Evolutionary conservation across 2,113 vertebrate genomes (phyloP), one percentile per base, ranked within the genome.

Genomic region (Kobus ellipsiprymnus): DNA sequence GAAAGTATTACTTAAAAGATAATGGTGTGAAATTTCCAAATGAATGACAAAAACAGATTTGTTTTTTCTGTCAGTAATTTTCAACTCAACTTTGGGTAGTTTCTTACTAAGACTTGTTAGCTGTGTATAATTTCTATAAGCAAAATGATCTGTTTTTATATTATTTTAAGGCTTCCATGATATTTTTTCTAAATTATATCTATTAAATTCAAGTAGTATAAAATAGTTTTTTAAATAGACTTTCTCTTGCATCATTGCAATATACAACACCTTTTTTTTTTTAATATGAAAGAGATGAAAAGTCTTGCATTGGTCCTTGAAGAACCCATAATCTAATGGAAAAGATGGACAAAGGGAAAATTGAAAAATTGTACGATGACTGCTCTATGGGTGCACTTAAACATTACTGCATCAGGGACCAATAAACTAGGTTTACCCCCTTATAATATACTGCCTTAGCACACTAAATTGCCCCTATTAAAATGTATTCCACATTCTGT

Each of bases 1-100:
- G 55, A 17, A 96, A 91, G 64, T 92, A 85, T 86, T 93, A 54
- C 87, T 97, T 95, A 91, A 89, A 98, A 94, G 91, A 95, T 91
- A 55, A 27, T 81, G 59, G n/a, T 44, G 59, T 30, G 83, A 97
- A 80, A 94, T 92, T 91, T 94, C 15, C 12, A 93, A 95, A 13
- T 87, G 21, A 95, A 93, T 95, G 2, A 87, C 46, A 91, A 33
- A 86, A 71, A 21, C 7, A 54, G 12, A 15, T 67, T 13, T 60
- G 21, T 16, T 16, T 55, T 83, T 77, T 81, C 33, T 94, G 7
- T 54, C 16, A 50, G 46, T 59, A 8, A 67, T 52, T 62, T 48
- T 86, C 83, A 95, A 85, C 30, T 98, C 0, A 16, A 91, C 44
- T 91, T 44, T 60, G 27, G 25, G 17, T 29, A 15, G 27, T 50